Evolutionary conservation across 2,113 vertebrate genomes (phyloP).

Genomic region (Oncorhynchus masou): DNA sequence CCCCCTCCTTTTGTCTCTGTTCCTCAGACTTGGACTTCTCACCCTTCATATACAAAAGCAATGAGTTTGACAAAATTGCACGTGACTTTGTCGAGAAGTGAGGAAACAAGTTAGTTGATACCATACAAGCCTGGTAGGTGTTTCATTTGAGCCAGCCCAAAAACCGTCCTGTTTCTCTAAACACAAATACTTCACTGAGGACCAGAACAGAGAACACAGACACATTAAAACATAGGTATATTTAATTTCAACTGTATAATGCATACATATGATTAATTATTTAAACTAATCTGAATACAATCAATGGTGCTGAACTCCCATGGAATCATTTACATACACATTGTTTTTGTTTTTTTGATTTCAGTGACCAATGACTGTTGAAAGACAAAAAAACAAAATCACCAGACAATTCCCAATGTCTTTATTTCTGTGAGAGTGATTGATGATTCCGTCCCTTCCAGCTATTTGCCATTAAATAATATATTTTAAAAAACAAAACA

Average conservation of each 20-base stretch:
- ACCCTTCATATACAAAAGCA: no score
- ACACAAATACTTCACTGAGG: no score
- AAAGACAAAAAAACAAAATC: neutral
- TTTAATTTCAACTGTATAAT: constrained; percentile 31
- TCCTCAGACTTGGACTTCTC: no score
- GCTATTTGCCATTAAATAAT: neutral
- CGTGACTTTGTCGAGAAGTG: no score
- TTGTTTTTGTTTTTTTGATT: constrained; percentile 3
- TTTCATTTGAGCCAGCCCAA: no score
- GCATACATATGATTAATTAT: constrained; percentile 46
- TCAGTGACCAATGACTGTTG: constrained; percentile 19
- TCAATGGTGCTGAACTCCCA: constrained; percentile 39
- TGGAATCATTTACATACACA: constrained; percentile 44
- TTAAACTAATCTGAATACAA: constrained; percentile 48
- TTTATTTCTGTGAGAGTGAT: constrained; percentile 10
- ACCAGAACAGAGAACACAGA: no score
- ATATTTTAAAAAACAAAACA: neutral
- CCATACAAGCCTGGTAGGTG: no score
- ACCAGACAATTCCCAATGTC: constrained; percentile 23
- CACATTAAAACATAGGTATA: constrained; percentile 42
- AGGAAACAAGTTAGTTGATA: no score
- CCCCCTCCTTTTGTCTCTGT: no score
- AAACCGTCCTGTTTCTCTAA: no score
- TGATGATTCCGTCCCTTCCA: constrained; percentile 7
- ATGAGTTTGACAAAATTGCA: no score